Base-by-base conservation (phyloP, 92 coral and sea anemone genomes). In the Zoanthus solanderi region DNA sequence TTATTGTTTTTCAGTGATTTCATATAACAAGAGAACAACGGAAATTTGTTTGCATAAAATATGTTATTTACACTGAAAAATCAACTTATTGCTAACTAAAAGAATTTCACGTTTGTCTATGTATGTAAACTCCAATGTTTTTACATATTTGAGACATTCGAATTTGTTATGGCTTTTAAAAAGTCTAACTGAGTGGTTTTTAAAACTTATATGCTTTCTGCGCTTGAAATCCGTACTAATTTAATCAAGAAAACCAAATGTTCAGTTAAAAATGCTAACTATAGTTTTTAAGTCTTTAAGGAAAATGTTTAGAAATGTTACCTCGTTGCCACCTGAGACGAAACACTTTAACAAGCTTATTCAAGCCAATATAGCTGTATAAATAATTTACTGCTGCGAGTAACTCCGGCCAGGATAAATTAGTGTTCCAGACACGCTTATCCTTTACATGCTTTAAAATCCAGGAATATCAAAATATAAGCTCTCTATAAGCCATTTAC, bases 1-100 rank as follows among this genome's bases (percentile, higher is more conserved):
- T 67, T 44, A 61, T 80, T 80, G 84, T 80, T 63, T 32, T 7
- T 23, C n/a, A 52, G 29, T 78, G 28, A 14, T 14, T 31, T 52
- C 11, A 42, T 31, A 79, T 69, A 60, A 61, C 37, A 12, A 66
- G 46, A 75, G 66, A 47, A 42, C 31, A 47, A 42, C 85, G 44
- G 75, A 31, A 65, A 18, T 30, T 37, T 79, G 56, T 32, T 61
- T 37, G 32, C 54, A 60, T 29, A 47, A 65, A 79, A 29, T 80
- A 72, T 75, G 75, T 47, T 17, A 71, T 37, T 56, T 61, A 79
- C 37, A 56, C 4, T 60, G 37, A 78, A 54, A 30, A 17, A 16
- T 71, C 14, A 18, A 76, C 29, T 10, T 29, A 10, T 13, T 47
- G 45, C 66, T 15, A 81, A 81, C 66, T 18, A 81, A 81, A 37